Evolutionary conservation across 1,140 invertebrate genomes (phyloP), one percentile per base, ranked within the genome.

Genomic region (Oedothorax gibbosus): DNA sequence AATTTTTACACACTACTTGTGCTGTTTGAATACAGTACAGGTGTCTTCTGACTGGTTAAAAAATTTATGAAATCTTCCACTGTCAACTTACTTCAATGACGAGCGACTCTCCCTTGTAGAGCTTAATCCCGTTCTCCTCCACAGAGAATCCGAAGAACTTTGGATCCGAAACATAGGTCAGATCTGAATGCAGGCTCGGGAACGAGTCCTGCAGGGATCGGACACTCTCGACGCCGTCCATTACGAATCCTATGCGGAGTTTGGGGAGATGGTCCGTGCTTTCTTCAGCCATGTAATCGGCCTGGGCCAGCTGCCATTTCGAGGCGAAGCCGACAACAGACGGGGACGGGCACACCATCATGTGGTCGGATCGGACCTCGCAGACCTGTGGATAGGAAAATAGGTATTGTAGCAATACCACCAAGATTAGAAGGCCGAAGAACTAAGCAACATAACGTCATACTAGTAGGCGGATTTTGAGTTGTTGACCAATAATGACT

Each of bases 301-400:
- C 57, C n/a, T 69, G 69, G 2, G 76, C 50, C 15, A 69, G 57
- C 7, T 73, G 77, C 71, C 71, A 83, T 35, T 72, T 71, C n/a
- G 78, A 78, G 0, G 75, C 56, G 3, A 71, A 75, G n/a, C 73
- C 64, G 12, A 54, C 71, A 15, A 97, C 93, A 3, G 95, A 93
- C 20, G 98, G 98, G 87, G 96, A 97, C 0, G 96, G 96, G 89
- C 98, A 99, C 89, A 96, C 95, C 96, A 99, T 98, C 90, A 96
- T 94, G 78, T 94, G 96, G 11, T 94, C 92, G 90, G 95, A 97
- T 11, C 97, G 90, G 9, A 98, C 96, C 51, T 92, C 92, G 90
- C 98, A 99, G 6, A 86, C 18, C 85, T 86, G 15, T 10, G 62
- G 49, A 71, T 7, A 0, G 12, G 18, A 60, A 35, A 35, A n/a